Evolutionary conservation across 2,888 invertebrate genomes (phyloP), one percentile per base, ranked within the genome.

Genomic region (Scaeva pyrastri): DNA sequence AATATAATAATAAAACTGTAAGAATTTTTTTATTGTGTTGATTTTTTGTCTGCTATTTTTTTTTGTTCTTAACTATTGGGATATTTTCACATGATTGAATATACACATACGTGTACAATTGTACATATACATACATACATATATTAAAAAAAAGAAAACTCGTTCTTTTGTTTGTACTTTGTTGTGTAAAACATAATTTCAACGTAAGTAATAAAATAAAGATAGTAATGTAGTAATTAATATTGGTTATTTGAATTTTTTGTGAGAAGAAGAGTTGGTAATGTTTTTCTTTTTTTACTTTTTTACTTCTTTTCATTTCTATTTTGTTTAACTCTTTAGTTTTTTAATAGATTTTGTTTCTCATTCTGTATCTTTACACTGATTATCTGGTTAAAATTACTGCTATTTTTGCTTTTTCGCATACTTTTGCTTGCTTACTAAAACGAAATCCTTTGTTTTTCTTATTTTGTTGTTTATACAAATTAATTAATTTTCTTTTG

Each of bases 81-180:
- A 79, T 55, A 70, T 80, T 82, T 83, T 71, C 81, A 77, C 81
- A 76, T 87, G 78, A 76, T 75, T 86, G 83, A 82, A 31, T 31
- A 31, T 31, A 7, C 31, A 31, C 31, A 31, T 31, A 31, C n/a
- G n/a, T n/a, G n/a, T n/a, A n/a, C n/a, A n/a, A n/a, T n/a, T n/a
- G n/a, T n/a, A n/a, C n/a, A n/a, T n/a, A 31, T 31, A 8, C 8
- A 31, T 31, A 31, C 31, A 31, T 31, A 31, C 8, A 31, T 31
- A 31, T 31, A 7, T 31, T 5, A 88, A 82, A 81, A 81, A 85
- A 83, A 82, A 85, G 73, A 85, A 88, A 82, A 85, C 81, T 86
- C 68, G 78, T 86, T 85, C 80, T 89, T 81, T 85, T 77, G 79
- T 77, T 86, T 87, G 87, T 83, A 84, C 83, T 83, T 80, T 84